A percentile compares a stretch with the other conserved stretches of the same genome.
Evolutionary conservation across 2,113 vertebrate species (phyloP).

Genomic region (Mirounga angustirostris): DNA sequence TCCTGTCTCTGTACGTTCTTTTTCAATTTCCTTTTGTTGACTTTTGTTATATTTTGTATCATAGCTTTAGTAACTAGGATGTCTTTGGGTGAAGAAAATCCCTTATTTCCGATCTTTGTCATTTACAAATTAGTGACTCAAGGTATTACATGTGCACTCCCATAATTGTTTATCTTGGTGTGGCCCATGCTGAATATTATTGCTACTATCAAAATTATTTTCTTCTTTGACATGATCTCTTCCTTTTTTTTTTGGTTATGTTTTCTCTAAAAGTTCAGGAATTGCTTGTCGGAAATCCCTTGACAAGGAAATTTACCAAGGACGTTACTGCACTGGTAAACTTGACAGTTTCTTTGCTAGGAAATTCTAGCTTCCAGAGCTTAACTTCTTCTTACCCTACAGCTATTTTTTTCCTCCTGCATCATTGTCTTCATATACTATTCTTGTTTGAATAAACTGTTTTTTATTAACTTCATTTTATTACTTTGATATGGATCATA

Average conservation of each 20-base stretch:
- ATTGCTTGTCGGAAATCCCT: slow-evolving; percentile 35
- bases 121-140: slow-evolving; percentile 75
- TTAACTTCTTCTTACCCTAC: slow-evolving; percentile 37
- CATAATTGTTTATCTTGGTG: slow-evolving; percentile 73
- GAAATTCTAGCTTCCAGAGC: neutral
- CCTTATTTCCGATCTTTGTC: slow-evolving; percentile 77
- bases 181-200: slow-evolving; percentile 45
- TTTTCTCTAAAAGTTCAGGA: slow-evolving; percentile 50
- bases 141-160: slow-evolving; percentile 55
- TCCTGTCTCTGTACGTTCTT: slow-evolving; percentile 77
- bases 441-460: slow-evolving; percentile 49
- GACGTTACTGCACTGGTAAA: slow-evolving; percentile 41
- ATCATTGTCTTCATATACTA: slow-evolving; percentile 16
- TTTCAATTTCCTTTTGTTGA: slow-evolving; percentile 79
- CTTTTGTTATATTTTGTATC: slow-evolving; percentile 77
- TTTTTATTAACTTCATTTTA: slow-evolving; percentile 65
- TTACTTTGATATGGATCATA: slow-evolving; percentile 46
- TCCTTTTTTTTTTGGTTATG: slow-evolving; percentile 59
- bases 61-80: slow-evolving; percentile 69
- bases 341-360: slow-evolving; percentile 66
- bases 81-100: slow-evolving; percentile 76
- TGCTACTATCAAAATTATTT: slow-evolving; percentile 54
- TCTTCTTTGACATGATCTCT: slow-evolving; percentile 64
- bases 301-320: slow-evolving; percentile 68
- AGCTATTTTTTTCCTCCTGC: neutral